These are phyloP conservation scores for Mohoua ochrocephala DNA, from an alignment of 2,113 vertebrate genomes.

Conservation along the genomic window DNA sequence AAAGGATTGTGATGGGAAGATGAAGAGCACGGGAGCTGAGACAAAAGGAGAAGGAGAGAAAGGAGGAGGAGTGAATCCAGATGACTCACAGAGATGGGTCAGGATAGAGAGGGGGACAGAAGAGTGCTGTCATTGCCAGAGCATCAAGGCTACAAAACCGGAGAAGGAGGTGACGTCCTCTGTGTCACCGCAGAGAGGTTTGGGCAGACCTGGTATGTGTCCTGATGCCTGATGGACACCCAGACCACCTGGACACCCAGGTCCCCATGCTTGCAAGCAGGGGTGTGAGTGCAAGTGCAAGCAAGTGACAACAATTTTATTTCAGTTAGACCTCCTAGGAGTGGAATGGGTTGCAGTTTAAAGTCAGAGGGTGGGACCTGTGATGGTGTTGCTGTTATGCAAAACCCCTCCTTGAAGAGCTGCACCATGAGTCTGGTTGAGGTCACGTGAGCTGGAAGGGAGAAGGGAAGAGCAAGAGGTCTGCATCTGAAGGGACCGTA, in stretches of 20 bases:
- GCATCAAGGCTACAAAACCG: background rate
- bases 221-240: background rate
- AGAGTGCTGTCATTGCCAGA: background rate
- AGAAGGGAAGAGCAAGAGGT: background rate
- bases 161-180: background rate
- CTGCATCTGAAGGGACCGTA: background rate
- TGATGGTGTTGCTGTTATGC: background rate
- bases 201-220: background rate
- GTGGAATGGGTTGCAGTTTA: background rate
- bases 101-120: background rate
- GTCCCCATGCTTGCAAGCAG: background rate
- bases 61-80: background rate
- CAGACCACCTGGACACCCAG: background rate
- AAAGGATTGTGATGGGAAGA: background rate
- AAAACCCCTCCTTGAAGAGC: background rate
- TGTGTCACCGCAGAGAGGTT: background rate
- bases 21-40: background rate
- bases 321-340: background rate
- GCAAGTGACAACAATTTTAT: background rate
- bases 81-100: background rate
- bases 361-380: background rate
- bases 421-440: background rate
- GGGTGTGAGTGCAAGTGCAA: background rate
- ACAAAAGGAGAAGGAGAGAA: background rate
- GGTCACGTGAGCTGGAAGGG: background rate